Evolutionary conservation across 2,113 vertebrate genomes (phyloP).

Genomic region (Cnemophilus loriae): DNA sequence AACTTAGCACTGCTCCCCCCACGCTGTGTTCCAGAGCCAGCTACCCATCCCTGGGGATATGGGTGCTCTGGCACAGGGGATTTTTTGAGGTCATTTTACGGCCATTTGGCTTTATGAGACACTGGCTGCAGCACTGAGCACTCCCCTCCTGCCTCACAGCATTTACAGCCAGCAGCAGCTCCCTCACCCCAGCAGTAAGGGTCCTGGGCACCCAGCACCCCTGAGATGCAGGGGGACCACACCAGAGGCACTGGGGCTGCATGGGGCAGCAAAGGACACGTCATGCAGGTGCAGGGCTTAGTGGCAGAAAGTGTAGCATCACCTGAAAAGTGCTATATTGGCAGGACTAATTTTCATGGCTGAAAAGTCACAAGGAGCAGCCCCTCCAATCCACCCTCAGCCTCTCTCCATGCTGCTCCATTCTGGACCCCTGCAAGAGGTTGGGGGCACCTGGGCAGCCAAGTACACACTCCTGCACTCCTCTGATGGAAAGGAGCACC

Average conservation of each 20-base stretch:
- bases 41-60: not conserved
- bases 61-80: not conserved
- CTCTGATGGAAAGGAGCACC: not conserved
- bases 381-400: not conserved
- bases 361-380: not conserved
- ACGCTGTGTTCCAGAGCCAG: rapidly evolving
- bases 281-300: not conserved
- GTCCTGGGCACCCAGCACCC: not conserved
- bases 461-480: not conserved
- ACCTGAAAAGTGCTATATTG: not conserved
- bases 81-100: not conserved
- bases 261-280: not conserved
- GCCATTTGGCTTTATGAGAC: not conserved
- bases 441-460: not conserved
- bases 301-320: not conserved
- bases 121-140: not conserved
- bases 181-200: not conserved
- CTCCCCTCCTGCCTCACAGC: not conserved
- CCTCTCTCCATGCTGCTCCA: not conserved
- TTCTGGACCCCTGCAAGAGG: not conserved
- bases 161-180: not conserved
- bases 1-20: not conserved
- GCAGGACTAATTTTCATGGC: not conserved
- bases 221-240: not conserved
- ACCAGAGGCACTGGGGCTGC: not conserved